Conservation (phyloP, 2,113 vertebrate species). For the Propithecus coquereli region DNA sequence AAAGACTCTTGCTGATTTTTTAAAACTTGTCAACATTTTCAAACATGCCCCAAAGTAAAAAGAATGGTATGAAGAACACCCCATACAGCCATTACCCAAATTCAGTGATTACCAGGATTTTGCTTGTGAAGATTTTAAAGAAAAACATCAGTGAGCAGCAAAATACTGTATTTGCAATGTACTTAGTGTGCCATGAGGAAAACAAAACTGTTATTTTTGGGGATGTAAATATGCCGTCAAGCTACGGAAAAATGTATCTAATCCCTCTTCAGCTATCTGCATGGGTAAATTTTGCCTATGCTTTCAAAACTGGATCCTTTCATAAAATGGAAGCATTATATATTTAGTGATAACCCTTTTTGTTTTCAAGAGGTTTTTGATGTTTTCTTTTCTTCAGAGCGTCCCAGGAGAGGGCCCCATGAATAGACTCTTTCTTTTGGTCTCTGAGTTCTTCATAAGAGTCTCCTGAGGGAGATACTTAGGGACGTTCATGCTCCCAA, state of each 20-base stretch:
- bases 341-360: not conserved
- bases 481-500: not conserved
- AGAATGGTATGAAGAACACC: not conserved
- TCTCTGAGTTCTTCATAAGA: not conserved
- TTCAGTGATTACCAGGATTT: not conserved
- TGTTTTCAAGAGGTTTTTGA: not conserved
- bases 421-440: not conserved
- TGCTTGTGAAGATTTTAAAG: not conserved
- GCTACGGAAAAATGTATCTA: not conserved
- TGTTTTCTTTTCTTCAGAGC: not conserved
- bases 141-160: not conserved
- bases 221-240: not conserved
- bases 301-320: not conserved
- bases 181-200: not conserved
- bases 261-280: not conserved
- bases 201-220: slow-evolving; percentile 3
- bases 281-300: not conserved
- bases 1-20: not conserved
- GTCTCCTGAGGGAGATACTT: not conserved
- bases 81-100: not conserved
- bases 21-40: not conserved
- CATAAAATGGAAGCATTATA: slow-evolving; percentile 20
- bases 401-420: not conserved
- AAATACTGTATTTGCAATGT: slow-evolving; percentile 4
- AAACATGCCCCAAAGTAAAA: slow-evolving; percentile 1